Percentiles rank a stretch among this genome's conserved stretches.
Conservation (phyloP, 2,888 invertebrate species). For the Ormyrus thymus region DNA sequence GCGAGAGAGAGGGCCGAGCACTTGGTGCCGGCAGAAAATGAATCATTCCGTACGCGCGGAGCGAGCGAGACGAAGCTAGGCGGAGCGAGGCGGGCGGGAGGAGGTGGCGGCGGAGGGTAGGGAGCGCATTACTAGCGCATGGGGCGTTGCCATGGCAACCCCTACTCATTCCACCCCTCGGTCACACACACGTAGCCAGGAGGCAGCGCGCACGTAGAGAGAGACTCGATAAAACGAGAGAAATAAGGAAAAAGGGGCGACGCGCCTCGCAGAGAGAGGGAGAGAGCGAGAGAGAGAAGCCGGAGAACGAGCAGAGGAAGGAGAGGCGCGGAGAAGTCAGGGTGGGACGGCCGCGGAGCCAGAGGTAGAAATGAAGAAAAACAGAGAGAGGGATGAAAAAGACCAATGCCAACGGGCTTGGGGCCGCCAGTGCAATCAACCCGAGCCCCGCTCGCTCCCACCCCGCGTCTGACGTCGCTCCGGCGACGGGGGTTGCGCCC, state of each 20-base stretch:
- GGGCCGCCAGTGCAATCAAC: conserved; percentile 74
- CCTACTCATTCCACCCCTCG: conserved; percentile 66
- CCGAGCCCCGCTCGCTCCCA: conserved; percentile 58
- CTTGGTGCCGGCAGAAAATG: conserved; percentile 63
- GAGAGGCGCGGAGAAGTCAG: too few species aligned
- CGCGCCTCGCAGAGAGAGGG: conserved; percentile 23
- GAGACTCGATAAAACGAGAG: conserved; percentile 53
- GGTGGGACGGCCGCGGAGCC: background rate
- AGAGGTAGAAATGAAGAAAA: too few species aligned
- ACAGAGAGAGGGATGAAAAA: conserved; percentile 59
- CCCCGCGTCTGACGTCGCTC: conserved; percentile 55
- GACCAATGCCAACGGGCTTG: conserved; percentile 61
- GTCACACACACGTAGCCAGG: too few species aligned
- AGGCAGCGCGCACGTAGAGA: conserved; percentile 14
- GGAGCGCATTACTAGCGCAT: conserved; percentile 65
- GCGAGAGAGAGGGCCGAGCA: conserved; percentile 47
- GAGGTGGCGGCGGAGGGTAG: conserved; percentile 5
- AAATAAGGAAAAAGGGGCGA: conserved; percentile 54
- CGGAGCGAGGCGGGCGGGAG: conserved; percentile 13
- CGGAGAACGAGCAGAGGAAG: conserved; percentile 40
- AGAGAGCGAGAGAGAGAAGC: conserved; percentile 33
- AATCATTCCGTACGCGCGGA: conserved; percentile 63
- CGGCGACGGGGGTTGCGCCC: background rate
- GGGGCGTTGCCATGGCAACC: conserved; percentile 74
- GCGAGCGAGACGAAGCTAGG: conserved; percentile 49